phyloP scores from a whole-genome alignment of 2,113 vertebrate species.

The Monarcha castaneiventris region DNA sequence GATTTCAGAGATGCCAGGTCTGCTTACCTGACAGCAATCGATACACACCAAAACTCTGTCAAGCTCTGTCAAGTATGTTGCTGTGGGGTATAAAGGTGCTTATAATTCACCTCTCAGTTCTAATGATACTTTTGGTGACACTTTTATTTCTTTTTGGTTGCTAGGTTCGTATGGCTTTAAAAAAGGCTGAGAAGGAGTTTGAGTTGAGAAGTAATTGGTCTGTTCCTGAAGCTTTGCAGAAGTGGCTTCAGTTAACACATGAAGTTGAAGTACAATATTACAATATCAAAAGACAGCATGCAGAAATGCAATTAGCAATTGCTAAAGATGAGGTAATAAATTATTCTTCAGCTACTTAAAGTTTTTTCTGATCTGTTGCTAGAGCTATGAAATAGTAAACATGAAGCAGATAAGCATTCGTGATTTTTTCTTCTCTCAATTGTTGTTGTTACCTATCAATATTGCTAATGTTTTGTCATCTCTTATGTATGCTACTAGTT shows the following conservation, averaged over 20 bases:
- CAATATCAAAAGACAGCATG: constrained; percentile 97
- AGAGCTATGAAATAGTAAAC: not conserved
- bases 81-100: not conserved
- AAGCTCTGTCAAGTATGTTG: not conserved
- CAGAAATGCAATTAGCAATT: constrained; percentile 89
- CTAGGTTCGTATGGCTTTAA: constrained; percentile 95
- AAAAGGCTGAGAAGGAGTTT: constrained; percentile 95
- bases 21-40: not conserved
- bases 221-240: constrained; percentile 94
- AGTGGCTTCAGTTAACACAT: constrained; percentile 97
- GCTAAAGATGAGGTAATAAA: constrained; percentile 94
- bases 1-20: not conserved
- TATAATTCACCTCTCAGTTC: not conserved
- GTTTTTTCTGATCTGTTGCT: not conserved
- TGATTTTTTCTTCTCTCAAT: not conserved
- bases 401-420: not conserved
- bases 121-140: not conserved
- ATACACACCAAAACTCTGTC: not conserved
- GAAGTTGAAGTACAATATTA: constrained; percentile 99
- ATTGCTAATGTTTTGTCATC: not conserved
- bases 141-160: not conserved
- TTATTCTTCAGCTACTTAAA: not conserved
- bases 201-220: constrained; percentile 90
- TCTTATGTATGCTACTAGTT: not conserved
- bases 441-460: not conserved